Percentiles rank a stretch among this genome's conserved stretches.
Evolutionary conservation across 2,113 vertebrate genomes (phyloP).

Genomic region (Pantherophis guttatus): DNA sequence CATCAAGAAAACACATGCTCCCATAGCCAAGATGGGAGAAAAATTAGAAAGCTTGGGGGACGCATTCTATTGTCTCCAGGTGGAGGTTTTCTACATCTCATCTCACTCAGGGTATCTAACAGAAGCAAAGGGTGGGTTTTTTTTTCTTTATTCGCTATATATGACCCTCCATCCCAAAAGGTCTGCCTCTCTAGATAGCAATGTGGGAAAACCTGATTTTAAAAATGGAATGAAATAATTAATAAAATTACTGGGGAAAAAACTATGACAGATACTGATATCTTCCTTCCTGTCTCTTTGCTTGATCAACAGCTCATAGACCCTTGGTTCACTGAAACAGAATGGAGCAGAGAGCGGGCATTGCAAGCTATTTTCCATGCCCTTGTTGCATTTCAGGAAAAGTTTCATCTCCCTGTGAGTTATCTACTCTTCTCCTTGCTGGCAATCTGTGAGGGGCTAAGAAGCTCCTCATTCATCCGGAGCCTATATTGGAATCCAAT

Average conservation of each 20-base stretch:
- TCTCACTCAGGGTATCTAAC: background rate
- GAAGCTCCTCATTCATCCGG: too few relatives aligned
- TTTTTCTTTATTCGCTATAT: background rate
- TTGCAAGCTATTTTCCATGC: slow-evolving; percentile 6
- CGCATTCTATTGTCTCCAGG: background rate
- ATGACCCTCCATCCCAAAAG: background rate
- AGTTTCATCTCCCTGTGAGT: background rate
- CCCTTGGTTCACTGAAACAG: background rate
- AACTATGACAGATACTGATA: background rate
- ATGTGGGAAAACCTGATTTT: background rate
- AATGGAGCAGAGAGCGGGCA: background rate
- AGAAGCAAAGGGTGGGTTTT: background rate
- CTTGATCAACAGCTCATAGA: background rate
- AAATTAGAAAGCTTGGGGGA: background rate
- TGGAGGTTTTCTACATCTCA: background rate
- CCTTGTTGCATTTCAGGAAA: background rate
- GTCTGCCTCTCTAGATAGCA: background rate
- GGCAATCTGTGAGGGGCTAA: too few relatives aligned
- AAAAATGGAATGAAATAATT: background rate
- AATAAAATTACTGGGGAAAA: background rate
- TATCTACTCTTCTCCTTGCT: background rate
- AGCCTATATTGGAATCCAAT: too few relatives aligned
- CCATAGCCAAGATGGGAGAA: background rate
- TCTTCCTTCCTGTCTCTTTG: background rate
- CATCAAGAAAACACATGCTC: background rate